A percentile compares a stretch with the other conserved stretches of the same genome.
Evolutionary conservation across 2,888 invertebrate species (phyloP).

Genomic region (Portevinia maculata): DNA sequence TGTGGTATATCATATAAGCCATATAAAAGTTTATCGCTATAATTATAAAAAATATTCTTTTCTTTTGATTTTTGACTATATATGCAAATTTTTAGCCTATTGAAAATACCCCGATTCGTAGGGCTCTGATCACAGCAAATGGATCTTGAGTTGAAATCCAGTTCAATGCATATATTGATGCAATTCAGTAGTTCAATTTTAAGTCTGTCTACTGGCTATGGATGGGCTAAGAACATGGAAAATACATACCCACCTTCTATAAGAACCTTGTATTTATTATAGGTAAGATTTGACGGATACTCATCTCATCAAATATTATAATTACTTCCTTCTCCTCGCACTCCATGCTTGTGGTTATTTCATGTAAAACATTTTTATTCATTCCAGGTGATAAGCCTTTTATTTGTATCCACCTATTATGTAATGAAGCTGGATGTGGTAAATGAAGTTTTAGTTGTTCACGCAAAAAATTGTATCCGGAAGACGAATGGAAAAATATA

Average conservation of each 20-base stretch:
- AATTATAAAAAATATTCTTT: neutral
- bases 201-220: slow-evolving; percentile 2
- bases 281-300: slow-evolving; percentile 35
- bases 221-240: slow-evolving; percentile 23
- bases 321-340: slow-evolving; percentile 37
- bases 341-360: neutral
- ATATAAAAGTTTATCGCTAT: slow-evolving; percentile 15
- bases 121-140: slow-evolving; percentile 33
- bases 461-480: slow-evolving; percentile 15
- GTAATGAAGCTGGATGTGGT: slow-evolving; percentile 9
- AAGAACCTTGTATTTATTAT: slow-evolving; percentile 36
- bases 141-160: slow-evolving; percentile 2
- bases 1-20: slow-evolving; percentile 28
- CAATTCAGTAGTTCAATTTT: slow-evolving; percentile 7
- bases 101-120: slow-evolving; percentile 22
- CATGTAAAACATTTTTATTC: slow-evolving; percentile 10
- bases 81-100: slow-evolving; percentile 4
- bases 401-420: slow-evolving; percentile 5
- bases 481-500: slow-evolving; percentile 32
- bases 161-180: slow-evolving; percentile 28
- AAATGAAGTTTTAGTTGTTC: slow-evolving; percentile 14
- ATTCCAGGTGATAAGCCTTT: slow-evolving; percentile 7
- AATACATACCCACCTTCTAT: slow-evolving; percentile 39
- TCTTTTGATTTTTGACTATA: no score
- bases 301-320: slow-evolving; percentile 47